Evolutionary conservation across 2,113 vertebrate genomes (phyloP), one percentile per base, ranked within the genome.

Genomic region (Pelecanus crispus): DNA sequence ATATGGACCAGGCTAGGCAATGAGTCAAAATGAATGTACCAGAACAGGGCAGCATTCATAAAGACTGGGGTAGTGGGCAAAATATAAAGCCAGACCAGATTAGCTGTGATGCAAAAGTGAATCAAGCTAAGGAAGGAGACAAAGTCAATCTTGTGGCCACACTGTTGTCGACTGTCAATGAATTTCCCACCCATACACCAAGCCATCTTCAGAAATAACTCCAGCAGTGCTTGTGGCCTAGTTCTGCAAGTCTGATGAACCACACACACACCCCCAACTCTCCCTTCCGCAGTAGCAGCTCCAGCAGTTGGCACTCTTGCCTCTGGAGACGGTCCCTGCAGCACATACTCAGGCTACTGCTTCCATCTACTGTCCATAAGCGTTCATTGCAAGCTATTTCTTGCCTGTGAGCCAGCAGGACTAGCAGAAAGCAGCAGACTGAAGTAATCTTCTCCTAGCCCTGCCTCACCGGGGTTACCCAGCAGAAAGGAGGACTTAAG

Each of bases 301-400:
- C 56, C 3, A 8, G 50, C 13, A 50, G 2, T 0, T 45, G n/a
- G 11, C 1, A 22, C 8, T 25, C 15, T 52, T 18, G 22, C 6
- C 38, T 10, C 22, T 58, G 34, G 25, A 62, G 47, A 4, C 1
- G 24, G 7, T 63, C 49, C 53, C 53, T 49, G 55, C 83, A 66
- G 67, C 45, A 18, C 17, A n/a, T 34, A 21, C 3, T 22, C 55
- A 17, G 56, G 73, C 56, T 44, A 31, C 68, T 88, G 88, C 79
- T 71, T 44, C 68, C 88, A 61, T 36, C 94, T 95, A 19, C 88
- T 73, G 94, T 32, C 18, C 10, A 5, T 17, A 0, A 11, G 40
- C 6, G 0, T 3, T 71, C 45, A 88, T 2, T 61, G 83, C 83
- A 85, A 49, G 26, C 22, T 65, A 12, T 11, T 36, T 10, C 11